Evolutionary conservation across 2,113 vertebrate genomes (phyloP).

Genomic region (Laterallus jamaicensis): DNA sequence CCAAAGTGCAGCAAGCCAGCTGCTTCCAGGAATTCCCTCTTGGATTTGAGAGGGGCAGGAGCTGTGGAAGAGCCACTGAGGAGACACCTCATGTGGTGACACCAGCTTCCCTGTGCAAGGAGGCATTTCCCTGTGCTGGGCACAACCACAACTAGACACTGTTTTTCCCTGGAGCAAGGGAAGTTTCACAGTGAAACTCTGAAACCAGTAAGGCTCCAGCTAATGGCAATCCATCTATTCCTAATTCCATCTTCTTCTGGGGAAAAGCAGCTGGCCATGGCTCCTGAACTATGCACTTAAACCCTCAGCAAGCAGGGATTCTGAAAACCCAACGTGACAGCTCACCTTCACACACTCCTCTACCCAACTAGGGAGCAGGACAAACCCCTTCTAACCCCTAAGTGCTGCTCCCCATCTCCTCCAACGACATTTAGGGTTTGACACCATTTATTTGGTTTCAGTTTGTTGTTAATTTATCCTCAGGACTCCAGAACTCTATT

Average conservation of each 20-base stretch:
- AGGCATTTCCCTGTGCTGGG: neutral
- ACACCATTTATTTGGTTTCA: neutral
- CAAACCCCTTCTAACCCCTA: neutral
- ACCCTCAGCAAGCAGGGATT: neutral
- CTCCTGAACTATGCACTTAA: neutral
- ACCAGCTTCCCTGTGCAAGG: accelerated
- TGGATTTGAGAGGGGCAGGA: neutral
- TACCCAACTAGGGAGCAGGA: neutral
- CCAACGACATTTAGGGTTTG: neutral
- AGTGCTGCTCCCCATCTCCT: neutral
- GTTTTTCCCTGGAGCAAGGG: neutral
- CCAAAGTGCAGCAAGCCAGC: accelerated
- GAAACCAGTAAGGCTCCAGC: neutral
- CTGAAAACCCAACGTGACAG: neutral
- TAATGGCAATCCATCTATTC: neutral
- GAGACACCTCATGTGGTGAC: neutral
- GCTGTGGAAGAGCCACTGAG: neutral
- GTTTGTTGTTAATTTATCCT: neutral
- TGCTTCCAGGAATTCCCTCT: neutral
- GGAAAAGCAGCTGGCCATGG: neutral
- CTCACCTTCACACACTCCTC: neutral
- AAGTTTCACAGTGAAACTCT: neutral
- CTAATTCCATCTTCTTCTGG: neutral
- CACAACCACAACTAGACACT: accelerated
- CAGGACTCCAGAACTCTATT: neutral